These are phyloP conservation scores for Dendrophyllia cribrosa DNA, from an alignment of 64 coral and sea anemone genomes.

Conservation along the genomic window DNA sequence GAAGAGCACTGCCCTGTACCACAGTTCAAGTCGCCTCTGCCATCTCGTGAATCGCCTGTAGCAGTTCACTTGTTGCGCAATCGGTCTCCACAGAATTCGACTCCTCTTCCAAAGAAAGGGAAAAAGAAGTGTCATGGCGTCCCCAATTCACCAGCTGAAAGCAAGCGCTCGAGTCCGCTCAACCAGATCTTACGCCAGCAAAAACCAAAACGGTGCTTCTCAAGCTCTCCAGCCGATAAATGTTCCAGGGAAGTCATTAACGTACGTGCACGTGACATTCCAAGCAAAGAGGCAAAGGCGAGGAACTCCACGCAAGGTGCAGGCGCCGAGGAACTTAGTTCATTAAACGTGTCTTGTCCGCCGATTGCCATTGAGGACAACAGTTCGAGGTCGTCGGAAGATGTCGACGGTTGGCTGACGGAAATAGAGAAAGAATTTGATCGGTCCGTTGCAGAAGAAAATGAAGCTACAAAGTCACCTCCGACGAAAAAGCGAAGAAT, in stretches of 20 bases:
- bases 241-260: neutral
- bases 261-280: neutral
- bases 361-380: neutral
- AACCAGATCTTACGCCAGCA: slow-evolving; percentile 93
- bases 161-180: slow-evolving; percentile 76
- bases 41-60: neutral
- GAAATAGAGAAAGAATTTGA: slow-evolving; percentile 55
- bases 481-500: slow-evolving; percentile 54
- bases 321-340: neutral
- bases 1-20: neutral
- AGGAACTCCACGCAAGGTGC: neutral
- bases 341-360: neutral
- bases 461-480: slow-evolving; percentile 17
- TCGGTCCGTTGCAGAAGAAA: neutral
- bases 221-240: slow-evolving; percentile 32
- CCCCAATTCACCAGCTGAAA: slow-evolving; percentile 58
- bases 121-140: slow-evolving; percentile 4
- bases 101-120: slow-evolving; percentile 58
- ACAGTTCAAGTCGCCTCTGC: neutral
- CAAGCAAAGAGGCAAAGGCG: neutral
- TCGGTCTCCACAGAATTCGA: slow-evolving; percentile 11
- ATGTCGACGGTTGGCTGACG: neutral
- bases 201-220: slow-evolving; percentile 54
- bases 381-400: neutral
- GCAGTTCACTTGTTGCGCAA: neutral